phyloP scores from a whole-genome alignment of 1,140 invertebrate species.

The Eupeodes corollae region DNA sequence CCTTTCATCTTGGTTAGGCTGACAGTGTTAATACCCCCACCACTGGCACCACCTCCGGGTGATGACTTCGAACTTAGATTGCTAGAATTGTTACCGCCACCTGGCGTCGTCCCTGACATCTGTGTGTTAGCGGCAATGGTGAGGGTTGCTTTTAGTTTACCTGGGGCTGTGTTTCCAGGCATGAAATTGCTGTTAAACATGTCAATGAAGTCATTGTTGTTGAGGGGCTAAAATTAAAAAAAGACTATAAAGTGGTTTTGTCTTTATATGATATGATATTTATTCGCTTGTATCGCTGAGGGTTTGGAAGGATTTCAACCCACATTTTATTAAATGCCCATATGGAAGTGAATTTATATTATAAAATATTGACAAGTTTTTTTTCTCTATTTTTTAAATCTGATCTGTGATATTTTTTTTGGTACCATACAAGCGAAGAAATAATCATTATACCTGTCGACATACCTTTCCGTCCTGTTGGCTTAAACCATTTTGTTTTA shows the following conservation, averaged over 20 bases:
- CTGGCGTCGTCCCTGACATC: background rate
- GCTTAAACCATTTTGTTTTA: conserved; percentile 30
- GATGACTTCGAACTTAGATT: conserved; percentile 15
- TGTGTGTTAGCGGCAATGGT: background rate
- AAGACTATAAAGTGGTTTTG: too few species aligned
- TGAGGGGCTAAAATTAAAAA: conserved; percentile 11
- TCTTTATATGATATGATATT: too few species aligned
- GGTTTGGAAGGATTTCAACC: too few species aligned
- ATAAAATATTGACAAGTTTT: too few species aligned
- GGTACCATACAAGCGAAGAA: too few species aligned
- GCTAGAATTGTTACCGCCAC: conserved; percentile 22
- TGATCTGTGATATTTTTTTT: too few species aligned
- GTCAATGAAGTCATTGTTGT: conserved; percentile 31
- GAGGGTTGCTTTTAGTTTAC: background rate
- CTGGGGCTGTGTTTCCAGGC: background rate
- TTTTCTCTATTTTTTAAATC: too few species aligned
- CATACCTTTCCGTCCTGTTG: background rate
- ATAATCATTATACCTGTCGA: background rate
- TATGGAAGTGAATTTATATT: too few species aligned
- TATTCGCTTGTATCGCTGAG: too few species aligned
- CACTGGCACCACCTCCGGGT: background rate
- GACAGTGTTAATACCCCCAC: conserved; percentile 13
- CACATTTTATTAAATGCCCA: too few species aligned
- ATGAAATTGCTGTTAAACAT: conserved; percentile 17
- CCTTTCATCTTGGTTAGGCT: conserved; percentile 31